Evolutionary conservation across 2,888 invertebrate species (phyloP), one percentile per base, ranked within the genome.

Genomic region (Caenorhabditis sp.): DNA sequence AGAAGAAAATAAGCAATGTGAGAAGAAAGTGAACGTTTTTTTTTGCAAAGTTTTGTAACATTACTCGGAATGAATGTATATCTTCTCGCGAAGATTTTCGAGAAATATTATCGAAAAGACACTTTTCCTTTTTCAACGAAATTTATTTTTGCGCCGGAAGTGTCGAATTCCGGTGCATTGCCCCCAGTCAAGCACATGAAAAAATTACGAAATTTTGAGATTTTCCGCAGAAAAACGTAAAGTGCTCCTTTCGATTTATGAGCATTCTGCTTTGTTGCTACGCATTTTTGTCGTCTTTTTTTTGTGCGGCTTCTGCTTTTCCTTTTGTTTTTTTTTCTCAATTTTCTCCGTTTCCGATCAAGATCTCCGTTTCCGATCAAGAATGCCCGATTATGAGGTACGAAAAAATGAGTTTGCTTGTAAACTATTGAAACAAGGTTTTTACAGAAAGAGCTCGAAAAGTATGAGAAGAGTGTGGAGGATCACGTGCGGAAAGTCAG

Each of bases 381-480:
- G 43, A 9, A 70, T 70, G 61, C 52, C 53, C 11, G 59, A 70
- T 45, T 70, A 70, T 27, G 70, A 70, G 45, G 61, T 71, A 2
- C 13, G 53, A 22, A 1, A 22, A 43, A 45, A 2, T 24, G 32
- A 2, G 24, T 17, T 32, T 24, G 15, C 20, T 26, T 24, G 15
- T 39, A 32, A 13, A 22, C 11, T 48, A 7, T 5, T 48, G 15
- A 26, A 35, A 4, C 30, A 7, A 13, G 2, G 13, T 27, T 35
- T 11, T 27, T n/a, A 24, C 41, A 75, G 74, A 68, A 61, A 62
- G 62, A 75, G 11, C 37, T 75, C 3, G 45, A 68, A 20, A 66
- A 75, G 24, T 75, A 75, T 35, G 74, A 75, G 56, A 68, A 62
- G 30, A 75, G 62, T 48, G 66, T 75, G 15, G 56, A 68, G 39